Evolutionary conservation across 2,888 invertebrate species (phyloP), one percentile per base, ranked within the genome.

Genomic region (Synanthedon formicaeformis): DNA sequence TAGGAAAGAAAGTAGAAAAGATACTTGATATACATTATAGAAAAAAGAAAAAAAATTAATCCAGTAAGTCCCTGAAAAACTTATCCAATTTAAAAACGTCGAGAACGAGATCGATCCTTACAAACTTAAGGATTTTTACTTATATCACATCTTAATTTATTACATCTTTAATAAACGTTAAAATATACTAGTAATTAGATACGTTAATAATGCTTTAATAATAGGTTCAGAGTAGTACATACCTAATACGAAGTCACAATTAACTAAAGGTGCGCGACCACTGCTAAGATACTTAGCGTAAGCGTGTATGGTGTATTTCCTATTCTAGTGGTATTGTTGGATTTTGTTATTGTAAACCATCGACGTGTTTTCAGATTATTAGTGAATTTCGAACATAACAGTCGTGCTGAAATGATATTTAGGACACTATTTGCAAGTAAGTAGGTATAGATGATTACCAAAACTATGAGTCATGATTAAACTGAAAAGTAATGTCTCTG

Each of bases 281-380:
- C 73, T 69, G 69, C 3, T 66, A 56, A 68, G 58, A 70, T 71
- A 63, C 72, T 73, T 65, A 67, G 60, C 61, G 65, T 68, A 70
- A 64, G 62, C 61, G 56, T 52, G 59, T 78, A 72, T 79, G 76
- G 64, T 70, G 60, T 60, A 78, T 77, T 72, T 84, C 81, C 83
- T 73, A 70, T 57, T 51, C 62, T 53, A 65, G 54, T 60, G 55
- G 54, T 67, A 69, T 71, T 72, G 78, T 76, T 76, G 71, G 59
- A 61, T 58, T 66, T 63, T 52, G 51, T 52, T 54, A 61, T 59
- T 57, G 66, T 71, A 78, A 78, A 81, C 80, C 74, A 60, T 55
- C 50, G 56, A 57, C 54, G 56, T 54, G 58, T 62, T 59, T 61
- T 55, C 75, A 79, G 68, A 78, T 55, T 59, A 62, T 58, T 65